A percentile compares a stretch with the other conserved stretches of the same genome.
Evolutionary conservation across 1,140 invertebrate genomes (phyloP).

Genomic region (Drosophila santomea): DNA sequence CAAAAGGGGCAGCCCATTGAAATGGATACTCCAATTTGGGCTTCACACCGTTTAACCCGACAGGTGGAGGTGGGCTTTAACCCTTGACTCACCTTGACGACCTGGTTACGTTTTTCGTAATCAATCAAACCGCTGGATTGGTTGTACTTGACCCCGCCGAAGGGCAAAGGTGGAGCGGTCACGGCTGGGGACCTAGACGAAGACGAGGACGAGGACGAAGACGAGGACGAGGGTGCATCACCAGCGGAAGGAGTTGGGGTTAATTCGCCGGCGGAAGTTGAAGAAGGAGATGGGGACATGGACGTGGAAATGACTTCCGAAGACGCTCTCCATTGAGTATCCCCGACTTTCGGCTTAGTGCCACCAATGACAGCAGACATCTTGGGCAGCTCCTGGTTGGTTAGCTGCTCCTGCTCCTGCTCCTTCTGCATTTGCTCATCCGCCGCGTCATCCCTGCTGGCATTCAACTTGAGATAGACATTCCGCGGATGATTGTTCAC

Average conservation of each 20-base stretch:
- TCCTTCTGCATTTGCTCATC: constrained; percentile 9
- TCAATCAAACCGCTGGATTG: constrained; percentile 65
- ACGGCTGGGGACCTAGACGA: not conserved
- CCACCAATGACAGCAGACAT: constrained; percentile 44
- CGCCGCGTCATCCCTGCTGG: constrained; percentile 7
- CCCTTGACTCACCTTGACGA: constrained; percentile 75
- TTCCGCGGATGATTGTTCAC: constrained; percentile 79
- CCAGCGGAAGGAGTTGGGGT: not conserved
- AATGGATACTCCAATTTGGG: constrained; percentile 49
- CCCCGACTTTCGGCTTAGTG: not conserved
- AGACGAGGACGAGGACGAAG: no score
- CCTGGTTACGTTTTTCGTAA: constrained; percentile 70
- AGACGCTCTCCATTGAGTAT: constrained; percentile 27
- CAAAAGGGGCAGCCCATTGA: constrained; percentile 46
- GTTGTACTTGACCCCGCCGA: constrained; percentile 37
- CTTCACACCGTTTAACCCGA: not conserved
- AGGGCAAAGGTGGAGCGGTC: constrained; percentile 33
- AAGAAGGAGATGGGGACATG: not conserved
- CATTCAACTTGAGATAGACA: constrained; percentile 42
- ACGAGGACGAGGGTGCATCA: not conserved
- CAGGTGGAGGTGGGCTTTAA: not conserved
- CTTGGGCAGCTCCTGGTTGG: constrained; percentile 34
- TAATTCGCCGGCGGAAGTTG: not conserved
- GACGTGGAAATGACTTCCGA: not conserved
- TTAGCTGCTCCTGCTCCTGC: constrained; percentile 22